Base-by-base conservation (phyloP, 1,140 invertebrate species). In the Heliconius melpomene region DNA sequence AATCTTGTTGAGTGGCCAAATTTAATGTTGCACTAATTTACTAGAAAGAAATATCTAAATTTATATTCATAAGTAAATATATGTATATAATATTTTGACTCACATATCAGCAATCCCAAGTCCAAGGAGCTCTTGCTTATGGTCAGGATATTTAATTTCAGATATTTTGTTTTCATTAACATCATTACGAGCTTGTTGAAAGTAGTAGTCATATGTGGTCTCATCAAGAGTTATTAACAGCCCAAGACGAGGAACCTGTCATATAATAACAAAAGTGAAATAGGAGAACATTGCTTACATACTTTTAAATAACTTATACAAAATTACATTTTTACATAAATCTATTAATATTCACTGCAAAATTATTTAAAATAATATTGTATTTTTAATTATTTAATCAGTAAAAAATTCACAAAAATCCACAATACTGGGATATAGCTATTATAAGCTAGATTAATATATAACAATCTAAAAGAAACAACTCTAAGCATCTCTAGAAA, bases 71-170 rank as follows among this genome's bases (percentile, higher is more conserved):
- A 52, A 2, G 13, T 46, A 52, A 52, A 52, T 20, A 52, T 20
- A 20, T 20, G 6, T 20, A 7, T 20, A 52, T 7, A 7, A 20
- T 52, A 18, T 32, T 13, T 71, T 75, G 60, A 96, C 96, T 88
- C 96, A 97, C 97, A 98, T 98, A 91, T 98, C 97, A 78, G 97
- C 96, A 54, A 98, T 97, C 13, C 97, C 97, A 54, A 98, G 93
- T 1, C 98, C 98, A 71, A 98, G 94, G 0, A 98, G 94, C 93
- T 98, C 96, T 72, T 96, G 93, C 90, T 97, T 97, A 82, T 97
- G 96, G 80, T 96, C 96, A 52, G 97, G 96, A 94, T 97, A 97
- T 78, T 96, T 95, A 75, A 98, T 96, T 88, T 98, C 97, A 26
- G 96, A 95, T 81, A 98, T 96, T 87, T 96, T 96, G 86, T 97